These are phyloP conservation scores for Acanthosoma haemorrhoidale DNA, from an alignment of 2,888 invertebrate genomes.

Conservation along the genomic window DNA sequence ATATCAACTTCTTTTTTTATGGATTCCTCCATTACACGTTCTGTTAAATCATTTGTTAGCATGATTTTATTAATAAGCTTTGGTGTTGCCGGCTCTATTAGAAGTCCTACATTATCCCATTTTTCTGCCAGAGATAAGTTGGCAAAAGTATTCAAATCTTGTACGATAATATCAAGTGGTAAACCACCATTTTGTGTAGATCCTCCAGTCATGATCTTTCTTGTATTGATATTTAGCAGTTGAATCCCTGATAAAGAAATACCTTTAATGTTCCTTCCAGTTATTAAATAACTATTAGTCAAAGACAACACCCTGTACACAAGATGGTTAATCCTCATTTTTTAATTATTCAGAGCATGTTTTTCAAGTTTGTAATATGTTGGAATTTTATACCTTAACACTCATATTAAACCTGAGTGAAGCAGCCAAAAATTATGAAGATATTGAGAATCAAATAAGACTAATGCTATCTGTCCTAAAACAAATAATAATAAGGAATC, in stretches of 20 bases:
- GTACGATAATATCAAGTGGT: slow-evolving; percentile 51
- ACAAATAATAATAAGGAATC: slow-evolving; percentile 14
- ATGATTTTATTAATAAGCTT: slow-evolving; percentile 60
- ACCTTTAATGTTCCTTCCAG: not conserved
- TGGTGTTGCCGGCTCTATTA: slow-evolving; percentile 70
- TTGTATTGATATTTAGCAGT: not conserved
- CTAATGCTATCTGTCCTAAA: not conserved
- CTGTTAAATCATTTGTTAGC: slow-evolving; percentile 88
- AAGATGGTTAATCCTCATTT: not conserved
- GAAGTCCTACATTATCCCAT: slow-evolving; percentile 93
- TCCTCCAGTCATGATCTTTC: slow-evolving; percentile 4
- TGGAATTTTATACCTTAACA: too few relatives aligned
- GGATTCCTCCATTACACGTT: slow-evolving; percentile 79
- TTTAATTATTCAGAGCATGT: too few relatives aligned
- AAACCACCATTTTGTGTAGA: slow-evolving; percentile 12
- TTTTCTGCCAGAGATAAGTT: slow-evolving; percentile 65
- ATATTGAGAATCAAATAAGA: not conserved
- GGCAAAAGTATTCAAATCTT: slow-evolving; percentile 63
- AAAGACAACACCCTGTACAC: not conserved
- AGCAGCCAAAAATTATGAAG: not conserved
- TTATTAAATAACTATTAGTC: not conserved
- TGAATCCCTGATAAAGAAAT: slow-evolving; percentile 11
- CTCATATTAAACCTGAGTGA: too few relatives aligned
- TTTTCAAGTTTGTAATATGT: too few relatives aligned
- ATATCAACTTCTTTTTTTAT: slow-evolving; percentile 61